Conservation (phyloP, 1,140 invertebrate genomes). For the Melipona quadrifasciata region DNA sequence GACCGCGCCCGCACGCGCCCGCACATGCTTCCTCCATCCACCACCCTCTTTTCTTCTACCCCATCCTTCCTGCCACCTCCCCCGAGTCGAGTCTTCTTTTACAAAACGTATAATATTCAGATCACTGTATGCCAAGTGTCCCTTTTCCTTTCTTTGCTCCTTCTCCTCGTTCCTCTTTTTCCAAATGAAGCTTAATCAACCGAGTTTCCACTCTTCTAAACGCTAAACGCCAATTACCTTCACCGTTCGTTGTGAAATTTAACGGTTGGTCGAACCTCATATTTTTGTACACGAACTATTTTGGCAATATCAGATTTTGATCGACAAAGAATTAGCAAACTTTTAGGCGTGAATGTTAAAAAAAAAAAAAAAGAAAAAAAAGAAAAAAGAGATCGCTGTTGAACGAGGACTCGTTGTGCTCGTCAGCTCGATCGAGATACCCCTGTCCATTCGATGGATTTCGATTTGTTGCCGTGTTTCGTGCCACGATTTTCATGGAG, state of each 20-base stretch:
- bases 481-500: neutral
- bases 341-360: neutral
- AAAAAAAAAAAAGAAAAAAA: neutral
- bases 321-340: neutral
- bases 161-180: neutral
- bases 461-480: conserved; percentile 16
- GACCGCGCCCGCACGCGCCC: conserved; percentile 51
- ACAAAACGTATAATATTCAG: neutral
- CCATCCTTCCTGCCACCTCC: neutral
- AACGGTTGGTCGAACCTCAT: neutral
- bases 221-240: too few species aligned
- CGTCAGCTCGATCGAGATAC: conserved; percentile 20
- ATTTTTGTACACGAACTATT: too few species aligned
- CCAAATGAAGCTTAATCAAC: neutral
- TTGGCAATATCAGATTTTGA: neutral
- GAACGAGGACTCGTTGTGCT: conserved; percentile 18
- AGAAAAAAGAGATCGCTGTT: neutral
- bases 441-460: conserved; percentile 35
- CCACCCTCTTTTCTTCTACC: conserved; percentile 4
- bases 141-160: too few species aligned
- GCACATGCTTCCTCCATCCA: conserved; percentile 19
- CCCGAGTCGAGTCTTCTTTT: neutral
- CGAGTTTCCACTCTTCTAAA: too few species aligned
- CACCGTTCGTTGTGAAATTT: too few species aligned
- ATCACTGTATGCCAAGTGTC: neutral